Conservation (phyloP, 1,140 invertebrate genomes). For the Aradophagus sp. region DNA sequence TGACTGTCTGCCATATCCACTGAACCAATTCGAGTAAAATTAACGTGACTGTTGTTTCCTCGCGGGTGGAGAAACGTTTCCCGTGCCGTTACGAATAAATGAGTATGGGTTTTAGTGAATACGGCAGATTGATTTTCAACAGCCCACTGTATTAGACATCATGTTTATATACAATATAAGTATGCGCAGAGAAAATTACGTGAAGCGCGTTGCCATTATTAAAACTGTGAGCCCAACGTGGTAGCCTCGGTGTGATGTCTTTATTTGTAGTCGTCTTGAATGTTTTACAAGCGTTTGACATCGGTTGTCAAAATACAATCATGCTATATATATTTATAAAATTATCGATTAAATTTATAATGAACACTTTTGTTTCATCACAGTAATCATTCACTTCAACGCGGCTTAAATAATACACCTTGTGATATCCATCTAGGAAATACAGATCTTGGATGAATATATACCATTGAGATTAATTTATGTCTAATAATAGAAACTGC, state of each 20-base stretch:
- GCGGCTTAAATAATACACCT: too few species aligned
- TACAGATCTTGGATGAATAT: too few species aligned
- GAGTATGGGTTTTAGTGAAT: conserved; percentile 66
- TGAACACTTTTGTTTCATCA: too few species aligned
- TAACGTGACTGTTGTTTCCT: neutral
- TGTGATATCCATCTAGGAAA: too few species aligned
- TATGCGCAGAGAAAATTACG: conserved; percentile 41
- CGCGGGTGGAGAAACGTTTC: conserved; percentile 13
- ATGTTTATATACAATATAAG: conserved; percentile 62
- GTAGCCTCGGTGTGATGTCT: conserved; percentile 64
- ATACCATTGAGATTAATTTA: too few species aligned
- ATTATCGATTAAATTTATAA: too few species aligned
- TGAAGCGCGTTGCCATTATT: conserved; percentile 38
- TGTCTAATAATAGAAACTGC: too few species aligned
- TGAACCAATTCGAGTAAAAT: conserved; percentile 18
- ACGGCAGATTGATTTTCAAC: conserved; percentile 67
- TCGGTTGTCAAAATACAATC: conserved; percentile 11
- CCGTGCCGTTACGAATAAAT: conserved; percentile 43
- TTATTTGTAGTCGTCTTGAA: conserved; percentile 8
- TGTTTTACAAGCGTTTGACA: neutral
- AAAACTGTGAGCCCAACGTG: conserved; percentile 22
- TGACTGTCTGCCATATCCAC: conserved; percentile 64
- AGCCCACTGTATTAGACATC: conserved; percentile 66
- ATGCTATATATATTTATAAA: too few species aligned
- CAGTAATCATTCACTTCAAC: too few species aligned